These are phyloP conservation scores for Idaea dimidiata DNA, from an alignment of 2,888 invertebrate genomes.

Conservation along the genomic window DNA sequence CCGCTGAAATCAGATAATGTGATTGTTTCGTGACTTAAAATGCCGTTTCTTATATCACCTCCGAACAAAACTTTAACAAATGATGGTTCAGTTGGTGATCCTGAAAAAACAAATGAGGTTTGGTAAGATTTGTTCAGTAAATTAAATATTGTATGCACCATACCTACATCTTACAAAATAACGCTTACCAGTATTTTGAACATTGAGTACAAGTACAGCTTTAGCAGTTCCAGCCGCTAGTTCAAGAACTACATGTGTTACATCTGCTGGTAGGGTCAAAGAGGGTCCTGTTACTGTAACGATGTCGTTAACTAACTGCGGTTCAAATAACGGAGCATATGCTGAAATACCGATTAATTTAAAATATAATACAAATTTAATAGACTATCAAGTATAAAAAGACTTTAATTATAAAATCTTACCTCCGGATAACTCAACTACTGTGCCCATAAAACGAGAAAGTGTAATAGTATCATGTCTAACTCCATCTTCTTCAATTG, in stretches of 20 bases:
- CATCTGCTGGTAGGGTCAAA: not conserved
- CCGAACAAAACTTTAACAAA: slow-evolving; percentile 57
- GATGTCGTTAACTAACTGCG: not conserved
- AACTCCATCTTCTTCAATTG: slow-evolving; percentile 34
- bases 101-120: slow-evolving; percentile 20
- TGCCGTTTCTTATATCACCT: slow-evolving; percentile 42
- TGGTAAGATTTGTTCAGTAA: slow-evolving; percentile 39
- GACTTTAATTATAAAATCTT: slow-evolving; percentile 15
- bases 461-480: slow-evolving; percentile 51
- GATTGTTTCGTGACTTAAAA: slow-evolving; percentile 54
- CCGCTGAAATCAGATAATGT: slow-evolving; percentile 43
- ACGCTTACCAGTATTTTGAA: not conserved
- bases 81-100: slow-evolving; percentile 24
- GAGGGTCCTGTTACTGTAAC: not conserved
- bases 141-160: no score
- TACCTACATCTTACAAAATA: not conserved
- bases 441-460: slow-evolving; percentile 37
- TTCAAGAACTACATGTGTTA: not conserved
- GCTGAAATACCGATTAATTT: not conserved
- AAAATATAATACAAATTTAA: not conserved
- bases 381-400: not conserved
- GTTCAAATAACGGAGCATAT: not conserved
- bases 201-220: slow-evolving; percentile 28
- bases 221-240: not conserved
- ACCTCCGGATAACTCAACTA: slow-evolving; percentile 53